Evolutionary conservation across 2,888 invertebrate genomes (phyloP).

Genomic region (Pseudococcus longispinus): DNA sequence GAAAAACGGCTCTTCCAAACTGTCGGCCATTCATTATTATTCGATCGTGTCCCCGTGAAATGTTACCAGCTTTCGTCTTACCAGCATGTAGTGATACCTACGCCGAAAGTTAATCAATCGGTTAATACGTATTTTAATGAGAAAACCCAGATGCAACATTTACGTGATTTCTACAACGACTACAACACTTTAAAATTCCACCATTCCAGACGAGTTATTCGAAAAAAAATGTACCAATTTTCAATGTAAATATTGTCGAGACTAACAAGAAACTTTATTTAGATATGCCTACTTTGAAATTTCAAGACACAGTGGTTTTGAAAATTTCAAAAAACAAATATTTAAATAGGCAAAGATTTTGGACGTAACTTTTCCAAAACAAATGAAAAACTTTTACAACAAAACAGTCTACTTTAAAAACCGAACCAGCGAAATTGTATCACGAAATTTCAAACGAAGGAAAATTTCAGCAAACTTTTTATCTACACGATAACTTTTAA

Average conservation of each 20-base stretch:
- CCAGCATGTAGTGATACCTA: not conserved
- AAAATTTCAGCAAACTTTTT: not conserved
- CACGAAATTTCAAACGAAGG: not conserved
- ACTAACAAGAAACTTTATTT: not conserved
- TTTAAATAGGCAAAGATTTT: not conserved
- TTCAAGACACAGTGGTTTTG: not conserved
- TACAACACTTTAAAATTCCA: not conserved
- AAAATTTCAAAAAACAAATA: not conserved
- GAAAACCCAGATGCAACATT: not conserved
- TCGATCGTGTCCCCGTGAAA: not conserved
- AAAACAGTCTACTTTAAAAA: not conserved
- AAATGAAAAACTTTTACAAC: not conserved
- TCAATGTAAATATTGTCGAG: not conserved
- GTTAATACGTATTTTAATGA: not conserved
- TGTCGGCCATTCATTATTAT: slow-evolving; percentile 9
- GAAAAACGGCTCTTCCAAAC: not conserved
- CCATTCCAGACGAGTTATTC: no score
- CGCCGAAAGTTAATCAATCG: not conserved
- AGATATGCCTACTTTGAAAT: not conserved
- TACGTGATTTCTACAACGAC: not conserved
- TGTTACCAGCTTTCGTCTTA: not conserved
- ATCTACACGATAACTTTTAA: no score
- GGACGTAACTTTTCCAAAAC: not conserved
- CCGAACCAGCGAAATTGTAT: no score
- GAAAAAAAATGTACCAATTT: no score